Percentiles rank a stretch among this genome's conserved stretches.
phyloP scores from a whole-genome alignment of 2,113 vertebrate genomes.

The Salvelinus alpinus region DNA sequence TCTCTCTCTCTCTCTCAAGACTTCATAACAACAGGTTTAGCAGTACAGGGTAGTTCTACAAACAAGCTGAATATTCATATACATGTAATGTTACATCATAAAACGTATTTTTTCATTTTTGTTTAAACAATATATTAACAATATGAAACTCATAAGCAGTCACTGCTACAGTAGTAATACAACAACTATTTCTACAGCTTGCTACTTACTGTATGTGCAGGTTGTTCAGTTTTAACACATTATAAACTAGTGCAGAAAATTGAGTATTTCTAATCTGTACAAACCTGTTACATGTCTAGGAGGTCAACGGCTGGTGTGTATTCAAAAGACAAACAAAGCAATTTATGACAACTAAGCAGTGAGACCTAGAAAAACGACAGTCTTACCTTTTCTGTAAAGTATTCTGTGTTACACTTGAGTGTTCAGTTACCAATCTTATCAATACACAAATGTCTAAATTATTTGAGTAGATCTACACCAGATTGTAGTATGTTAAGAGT shows the following conservation, averaged over 20 bases:
- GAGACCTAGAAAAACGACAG: constrained; percentile 24
- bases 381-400: not conserved
- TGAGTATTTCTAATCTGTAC: constrained; percentile 45
- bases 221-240: constrained; percentile 35
- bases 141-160: constrained; percentile 52
- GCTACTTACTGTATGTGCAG: constrained; percentile 34
- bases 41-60: constrained; percentile 41
- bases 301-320: constrained; percentile 13
- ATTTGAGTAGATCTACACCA: constrained; percentile 42
- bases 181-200: constrained; percentile 50
- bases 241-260: constrained; percentile 42
- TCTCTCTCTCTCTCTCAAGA: constrained; percentile 63
- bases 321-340: constrained; percentile 29
- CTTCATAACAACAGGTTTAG: constrained; percentile 68
- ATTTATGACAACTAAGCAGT: constrained; percentile 13
- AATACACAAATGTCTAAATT: not conserved
- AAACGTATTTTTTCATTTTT: constrained; percentile 37
- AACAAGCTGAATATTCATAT: constrained; percentile 38
- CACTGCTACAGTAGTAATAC: constrained; percentile 27
- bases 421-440: constrained; percentile 11
- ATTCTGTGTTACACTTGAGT: constrained; percentile 15
- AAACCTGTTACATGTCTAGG: constrained; percentile 35
- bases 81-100: constrained; percentile 43
- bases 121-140: constrained; percentile 66
- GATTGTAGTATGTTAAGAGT: constrained; percentile 61